These are phyloP conservation scores for Labia minor DNA, from an alignment of 2,888 invertebrate species.

Conservation along the genomic window DNA sequence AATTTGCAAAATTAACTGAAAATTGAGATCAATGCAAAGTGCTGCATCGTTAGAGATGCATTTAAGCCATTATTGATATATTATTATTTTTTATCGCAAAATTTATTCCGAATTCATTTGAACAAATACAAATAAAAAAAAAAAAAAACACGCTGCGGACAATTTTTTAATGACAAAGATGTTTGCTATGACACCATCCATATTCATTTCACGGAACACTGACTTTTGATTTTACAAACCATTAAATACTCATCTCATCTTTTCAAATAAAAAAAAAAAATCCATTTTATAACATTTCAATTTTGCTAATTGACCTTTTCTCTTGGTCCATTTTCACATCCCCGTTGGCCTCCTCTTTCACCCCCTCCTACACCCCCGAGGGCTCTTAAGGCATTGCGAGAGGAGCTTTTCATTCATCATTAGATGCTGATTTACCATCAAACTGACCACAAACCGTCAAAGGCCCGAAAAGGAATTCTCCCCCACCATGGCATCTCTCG, in stretches of 20 bases:
- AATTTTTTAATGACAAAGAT: conserved; percentile 3
- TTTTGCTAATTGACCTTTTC: background rate
- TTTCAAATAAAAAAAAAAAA: background rate
- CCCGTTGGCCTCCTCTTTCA: no score
- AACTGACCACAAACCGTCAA: conserved; percentile 13
- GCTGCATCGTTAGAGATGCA: no score
- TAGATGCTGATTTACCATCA: conserved; percentile 8
- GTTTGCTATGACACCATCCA: conserved; percentile 1
- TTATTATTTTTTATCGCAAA: no score
- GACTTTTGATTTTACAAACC: conserved; percentile 3
- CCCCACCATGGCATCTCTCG: background rate
- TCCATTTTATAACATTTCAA: background rate
- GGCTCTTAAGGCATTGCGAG: background rate
- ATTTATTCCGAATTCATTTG: no score
- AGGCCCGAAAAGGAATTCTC: background rate
- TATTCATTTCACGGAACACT: conserved; percentile 13
- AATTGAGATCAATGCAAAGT: no score
- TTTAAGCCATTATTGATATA: no score
- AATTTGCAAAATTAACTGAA: no score
- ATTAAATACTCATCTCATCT: conserved; percentile 13
- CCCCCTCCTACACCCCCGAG: no score
- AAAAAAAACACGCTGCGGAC: background rate
- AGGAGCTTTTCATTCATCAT: background rate
- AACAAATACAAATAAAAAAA: background rate
- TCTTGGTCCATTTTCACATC: background rate